phyloP scores from a whole-genome alignment of 2,797 vertebrate species.

The Tympanoctomys barrerae region DNA sequence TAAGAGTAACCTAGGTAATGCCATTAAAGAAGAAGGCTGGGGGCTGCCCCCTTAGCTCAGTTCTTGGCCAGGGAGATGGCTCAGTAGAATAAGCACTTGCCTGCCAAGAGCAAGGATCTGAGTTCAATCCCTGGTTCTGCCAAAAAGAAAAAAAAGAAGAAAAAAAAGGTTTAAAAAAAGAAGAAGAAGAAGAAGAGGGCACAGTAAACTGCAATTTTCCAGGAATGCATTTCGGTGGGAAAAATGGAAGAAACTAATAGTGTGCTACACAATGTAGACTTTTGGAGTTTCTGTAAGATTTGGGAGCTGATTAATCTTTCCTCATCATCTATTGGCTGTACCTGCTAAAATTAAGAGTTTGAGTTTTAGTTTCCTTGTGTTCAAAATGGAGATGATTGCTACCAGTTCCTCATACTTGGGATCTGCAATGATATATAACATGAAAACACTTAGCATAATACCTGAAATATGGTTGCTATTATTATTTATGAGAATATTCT shows the following conservation, averaged over 20 bases:
- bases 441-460: background rate
- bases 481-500: background rate
- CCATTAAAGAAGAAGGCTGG: background rate
- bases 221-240: background rate
- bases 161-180: too few relatives aligned
- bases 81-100: too few relatives aligned
- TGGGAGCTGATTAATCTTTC: background rate
- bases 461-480: background rate
- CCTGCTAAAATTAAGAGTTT: background rate
- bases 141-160: too few relatives aligned
- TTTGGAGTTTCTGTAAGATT: background rate
- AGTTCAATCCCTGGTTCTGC: too few relatives aligned
- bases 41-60: too few relatives aligned
- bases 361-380: slow-evolving; percentile 11
- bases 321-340: background rate
- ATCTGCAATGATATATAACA: background rate
- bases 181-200: background rate
- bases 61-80: too few relatives aligned
- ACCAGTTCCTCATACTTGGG: background rate
- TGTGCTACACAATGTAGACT: background rate
- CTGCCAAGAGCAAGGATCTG: too few relatives aligned
- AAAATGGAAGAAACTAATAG: background rate
- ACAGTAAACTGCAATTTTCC: background rate
- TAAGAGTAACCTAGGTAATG: background rate
- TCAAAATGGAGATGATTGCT: background rate